phyloP scores from a whole-genome alignment of 2,797 vertebrate species.

The Euthynnus affinis region DNA sequence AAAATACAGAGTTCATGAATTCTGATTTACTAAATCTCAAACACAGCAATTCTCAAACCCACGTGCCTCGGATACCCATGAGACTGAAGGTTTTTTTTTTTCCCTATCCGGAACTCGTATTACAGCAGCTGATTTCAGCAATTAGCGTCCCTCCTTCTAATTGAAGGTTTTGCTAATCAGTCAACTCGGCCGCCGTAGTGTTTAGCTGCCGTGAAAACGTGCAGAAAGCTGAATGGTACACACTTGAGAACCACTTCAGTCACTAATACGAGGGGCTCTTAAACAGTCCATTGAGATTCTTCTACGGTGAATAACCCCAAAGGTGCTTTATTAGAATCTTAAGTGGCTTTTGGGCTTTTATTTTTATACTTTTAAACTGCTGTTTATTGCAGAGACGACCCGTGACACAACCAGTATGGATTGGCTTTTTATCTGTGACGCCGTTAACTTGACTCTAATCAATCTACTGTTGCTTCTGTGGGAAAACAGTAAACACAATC shows the following conservation, averaged over 20 bases:
- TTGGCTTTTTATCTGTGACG: background rate
- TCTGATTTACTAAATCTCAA: slow-evolving; percentile 24
- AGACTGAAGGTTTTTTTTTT: background rate
- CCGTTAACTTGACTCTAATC: background rate
- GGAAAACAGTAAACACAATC: background rate
- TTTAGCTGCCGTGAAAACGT: background rate
- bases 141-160: slow-evolving; percentile 41
- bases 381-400: background rate
- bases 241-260: slow-evolving; percentile 25
- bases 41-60: slow-evolving; percentile 17
- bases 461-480: background rate
- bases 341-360: slow-evolving; percentile 14
- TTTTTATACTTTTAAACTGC: too few relatives aligned
- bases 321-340: slow-evolving; percentile 13
- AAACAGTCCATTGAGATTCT: slow-evolving; percentile 30
- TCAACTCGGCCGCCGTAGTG: slow-evolving; percentile 9
- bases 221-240: slow-evolving; percentile 23
- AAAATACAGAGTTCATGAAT: slow-evolving; percentile 35
- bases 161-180: slow-evolving; percentile 45
- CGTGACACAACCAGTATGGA: background rate
- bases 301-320: background rate
- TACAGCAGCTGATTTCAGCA: slow-evolving; percentile 31
- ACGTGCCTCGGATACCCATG: background rate
- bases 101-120: background rate
- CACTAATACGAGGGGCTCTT: slow-evolving; percentile 2